Evolutionary conservation across 92 coral and sea anemone species (phyloP).

Genomic region (Parazoanthus swiftii): DNA sequence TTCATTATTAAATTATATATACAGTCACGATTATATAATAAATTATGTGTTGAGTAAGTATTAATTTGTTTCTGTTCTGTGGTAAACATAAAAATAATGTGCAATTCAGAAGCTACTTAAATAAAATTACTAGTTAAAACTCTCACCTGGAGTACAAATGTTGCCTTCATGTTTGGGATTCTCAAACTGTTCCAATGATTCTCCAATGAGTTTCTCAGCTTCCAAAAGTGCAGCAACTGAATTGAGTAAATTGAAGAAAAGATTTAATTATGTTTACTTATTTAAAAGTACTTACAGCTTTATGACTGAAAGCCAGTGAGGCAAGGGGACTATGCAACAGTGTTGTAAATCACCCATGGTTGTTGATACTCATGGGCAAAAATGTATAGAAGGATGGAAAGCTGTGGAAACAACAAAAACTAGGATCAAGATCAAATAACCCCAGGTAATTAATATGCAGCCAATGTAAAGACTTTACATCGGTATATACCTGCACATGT

Average conservation of each 20-base stretch:
- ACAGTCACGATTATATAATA: too few species aligned
- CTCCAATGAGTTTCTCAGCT: constrained; percentile 38
- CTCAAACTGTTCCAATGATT: constrained; percentile 33
- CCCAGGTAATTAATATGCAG: too few species aligned
- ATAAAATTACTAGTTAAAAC: not conserved
- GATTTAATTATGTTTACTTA: not conserved
- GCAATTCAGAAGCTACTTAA: not conserved
- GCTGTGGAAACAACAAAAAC: not conserved
- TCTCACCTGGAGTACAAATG: constrained; percentile 36
- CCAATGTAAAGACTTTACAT: too few species aligned
- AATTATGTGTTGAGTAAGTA: too few species aligned
- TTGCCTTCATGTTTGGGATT: constrained; percentile 30
- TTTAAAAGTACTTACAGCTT: not conserved
- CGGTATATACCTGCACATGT: too few species aligned
- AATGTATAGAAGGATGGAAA: too few species aligned
- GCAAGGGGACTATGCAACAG: not conserved
- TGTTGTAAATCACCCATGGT: not conserved
- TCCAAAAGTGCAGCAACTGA: constrained; percentile 34
- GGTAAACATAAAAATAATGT: not conserved
- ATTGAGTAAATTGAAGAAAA: not conserved
- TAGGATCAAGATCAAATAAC: too few species aligned
- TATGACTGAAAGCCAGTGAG: not conserved
- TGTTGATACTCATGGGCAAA: too few species aligned
- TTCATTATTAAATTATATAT: too few species aligned
- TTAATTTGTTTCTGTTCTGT: not conserved